Conservation (phyloP, 2,888 invertebrate species). For the Caenorhabditis doughertyi region DNA sequence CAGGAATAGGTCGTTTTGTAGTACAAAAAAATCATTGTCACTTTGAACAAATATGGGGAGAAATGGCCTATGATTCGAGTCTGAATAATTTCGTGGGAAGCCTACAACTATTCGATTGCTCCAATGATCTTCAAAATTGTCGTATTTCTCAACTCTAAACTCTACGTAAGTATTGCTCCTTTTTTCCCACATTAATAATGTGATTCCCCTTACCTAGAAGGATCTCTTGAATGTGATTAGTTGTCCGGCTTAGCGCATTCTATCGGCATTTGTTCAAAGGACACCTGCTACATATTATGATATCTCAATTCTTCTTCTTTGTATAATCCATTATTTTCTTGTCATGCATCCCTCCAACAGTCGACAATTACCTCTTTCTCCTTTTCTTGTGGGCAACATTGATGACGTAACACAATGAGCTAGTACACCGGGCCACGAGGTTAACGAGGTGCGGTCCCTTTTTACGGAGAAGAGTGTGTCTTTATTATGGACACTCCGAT, state of each 20-base stretch:
- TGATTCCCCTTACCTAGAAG: background rate
- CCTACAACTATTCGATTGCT: too few species aligned
- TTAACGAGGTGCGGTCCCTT: conserved; percentile 60
- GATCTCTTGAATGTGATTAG: conserved; percentile 20
- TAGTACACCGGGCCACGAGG: conserved; percentile 24
- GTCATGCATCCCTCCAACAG: conserved; percentile 11
- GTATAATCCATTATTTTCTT: conserved; percentile 50
- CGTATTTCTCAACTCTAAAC: too few species aligned
- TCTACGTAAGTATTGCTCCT: background rate
- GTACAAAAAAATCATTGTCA: too few species aligned
- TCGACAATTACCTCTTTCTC: conserved; percentile 32
- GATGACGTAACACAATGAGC: conserved; percentile 54
- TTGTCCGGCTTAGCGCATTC: conserved; percentile 38
- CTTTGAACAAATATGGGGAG: too few species aligned
- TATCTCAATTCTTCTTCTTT: conserved; percentile 29
- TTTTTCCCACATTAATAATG: background rate
- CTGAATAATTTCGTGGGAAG: too few species aligned
- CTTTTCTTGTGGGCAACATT: background rate
- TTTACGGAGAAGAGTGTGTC: conserved; percentile 14
- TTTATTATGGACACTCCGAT: conserved; percentile 24
- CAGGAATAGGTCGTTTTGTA: too few species aligned
- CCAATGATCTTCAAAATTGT: too few species aligned
- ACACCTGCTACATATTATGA: conserved; percentile 59
- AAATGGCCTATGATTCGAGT: too few species aligned
- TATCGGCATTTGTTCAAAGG: conserved; percentile 47